These are phyloP conservation scores for Bombus impatiens DNA, from an alignment of 1,140 invertebrate genomes.

Conservation along the genomic window DNA sequence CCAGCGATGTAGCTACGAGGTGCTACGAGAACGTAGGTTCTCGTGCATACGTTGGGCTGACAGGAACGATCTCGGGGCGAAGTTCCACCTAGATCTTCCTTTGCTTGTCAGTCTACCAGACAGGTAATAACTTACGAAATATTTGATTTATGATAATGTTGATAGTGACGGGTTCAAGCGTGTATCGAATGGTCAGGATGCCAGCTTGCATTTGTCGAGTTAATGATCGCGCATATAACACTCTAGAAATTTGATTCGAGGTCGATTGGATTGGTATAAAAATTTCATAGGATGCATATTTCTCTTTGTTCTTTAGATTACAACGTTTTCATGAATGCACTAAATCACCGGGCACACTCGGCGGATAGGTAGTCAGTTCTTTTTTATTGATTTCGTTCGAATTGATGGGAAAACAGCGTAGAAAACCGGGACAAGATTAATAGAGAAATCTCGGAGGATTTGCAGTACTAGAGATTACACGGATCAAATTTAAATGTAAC, in stretches of 20 bases:
- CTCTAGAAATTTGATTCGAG: not conserved
- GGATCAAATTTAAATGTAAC: conserved; percentile 39
- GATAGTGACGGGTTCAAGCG: conserved; percentile 7
- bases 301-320: not conserved
- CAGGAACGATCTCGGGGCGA: conserved; percentile 2
- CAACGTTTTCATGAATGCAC: not conserved
- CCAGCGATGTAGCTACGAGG: conserved; percentile 65
- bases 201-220: not conserved
- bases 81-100: conserved; percentile 45
- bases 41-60: conserved; percentile 50
- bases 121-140: conserved; percentile 49
- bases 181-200: conserved; percentile 18
- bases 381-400: conserved; percentile 9
- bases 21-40: conserved; percentile 70
- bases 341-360: not conserved
- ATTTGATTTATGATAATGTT: conserved; percentile 43
- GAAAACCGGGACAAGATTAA: conserved; percentile 35
- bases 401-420: conserved; percentile 1
- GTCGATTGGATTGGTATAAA: not conserved
- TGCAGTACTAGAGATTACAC: conserved; percentile 32
- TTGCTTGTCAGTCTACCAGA: conserved; percentile 31
- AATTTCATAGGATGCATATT: not conserved
- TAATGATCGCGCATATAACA: not conserved
- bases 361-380: not conserved
- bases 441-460: conserved; percentile 30